Conservation (phyloP, 1,140 invertebrate species). For the Drosophila lacertosa region DNA sequence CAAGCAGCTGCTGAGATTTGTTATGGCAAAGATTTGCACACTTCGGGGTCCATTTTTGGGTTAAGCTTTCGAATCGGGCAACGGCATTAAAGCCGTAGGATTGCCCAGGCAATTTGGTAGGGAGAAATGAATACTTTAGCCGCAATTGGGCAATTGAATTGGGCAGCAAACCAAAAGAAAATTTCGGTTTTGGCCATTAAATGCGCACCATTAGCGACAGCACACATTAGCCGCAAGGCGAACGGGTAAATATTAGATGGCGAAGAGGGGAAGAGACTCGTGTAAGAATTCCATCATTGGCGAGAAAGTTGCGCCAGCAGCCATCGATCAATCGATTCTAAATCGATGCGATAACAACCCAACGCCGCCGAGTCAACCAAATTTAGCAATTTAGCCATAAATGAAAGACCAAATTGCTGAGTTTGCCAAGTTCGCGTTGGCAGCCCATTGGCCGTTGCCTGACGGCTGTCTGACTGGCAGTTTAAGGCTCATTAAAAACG, state of each 20-base stretch:
- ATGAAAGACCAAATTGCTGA: constrained; percentile 58
- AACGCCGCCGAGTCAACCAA: constrained; percentile 43
- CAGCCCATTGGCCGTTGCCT: constrained; percentile 26
- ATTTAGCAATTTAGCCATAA: constrained; percentile 79
- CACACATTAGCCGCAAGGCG: constrained; percentile 29
- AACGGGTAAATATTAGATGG: constrained; percentile 5
- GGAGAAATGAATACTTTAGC: neutral
- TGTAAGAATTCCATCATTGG: constrained; percentile 24
- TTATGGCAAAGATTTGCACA: constrained; percentile 31
- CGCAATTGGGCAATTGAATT: constrained; percentile 43
- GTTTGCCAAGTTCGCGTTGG: constrained; percentile 5
- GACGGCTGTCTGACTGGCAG: constrained; percentile 46
- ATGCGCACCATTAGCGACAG: constrained; percentile 23
- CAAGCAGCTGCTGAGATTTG: constrained; percentile 2
- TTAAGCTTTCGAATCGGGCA: constrained; percentile 9
- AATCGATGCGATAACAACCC: constrained; percentile 55
- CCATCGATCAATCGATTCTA: constrained; percentile 50
- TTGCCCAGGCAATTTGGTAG: constrained; percentile 6
- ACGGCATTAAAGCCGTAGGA: neutral
- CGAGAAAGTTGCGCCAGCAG: constrained; percentile 49
- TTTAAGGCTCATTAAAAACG: constrained; percentile 74
- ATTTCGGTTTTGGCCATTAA: constrained; percentile 22
- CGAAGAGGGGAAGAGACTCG: neutral
- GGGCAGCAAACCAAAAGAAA: constrained; percentile 12
- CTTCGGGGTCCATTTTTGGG: constrained; percentile 18